These are phyloP conservation scores for Toxotes chatareus DNA, from an alignment of 2,113 vertebrate genomes.

Conservation along the genomic window DNA sequence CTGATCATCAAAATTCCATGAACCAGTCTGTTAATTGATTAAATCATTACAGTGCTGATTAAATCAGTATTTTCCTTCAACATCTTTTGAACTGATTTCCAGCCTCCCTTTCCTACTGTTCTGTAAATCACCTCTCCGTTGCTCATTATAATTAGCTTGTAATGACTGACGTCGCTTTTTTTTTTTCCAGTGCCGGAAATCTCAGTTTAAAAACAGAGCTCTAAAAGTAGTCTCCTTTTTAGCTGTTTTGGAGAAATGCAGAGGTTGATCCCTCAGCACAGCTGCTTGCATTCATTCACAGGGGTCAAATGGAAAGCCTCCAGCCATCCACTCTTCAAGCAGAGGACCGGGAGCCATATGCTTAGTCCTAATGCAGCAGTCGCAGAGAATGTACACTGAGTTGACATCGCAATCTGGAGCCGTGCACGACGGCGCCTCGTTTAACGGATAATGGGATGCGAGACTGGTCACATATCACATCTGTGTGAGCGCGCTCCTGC, in stretches of 20 bases:
- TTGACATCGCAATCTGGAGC: slow-evolving; percentile 65
- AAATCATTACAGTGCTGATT: not conserved
- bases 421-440: slow-evolving; percentile 1
- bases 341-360: slow-evolving; percentile 40
- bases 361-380: slow-evolving; percentile 38
- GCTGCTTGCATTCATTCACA: slow-evolving; percentile 31
- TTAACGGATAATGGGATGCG: slow-evolving; percentile 63
- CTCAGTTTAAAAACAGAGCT: not conserved
- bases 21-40: not conserved
- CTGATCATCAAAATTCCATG: not conserved
- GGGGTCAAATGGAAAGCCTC: slow-evolving; percentile 44
- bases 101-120: not conserved
- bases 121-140: not conserved
- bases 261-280: slow-evolving; percentile 7
- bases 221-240: not conserved
- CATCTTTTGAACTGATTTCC: not conserved
- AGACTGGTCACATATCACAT: slow-evolving; percentile 67
- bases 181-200: not conserved
- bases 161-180: not conserved
- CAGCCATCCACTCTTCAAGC: not conserved
- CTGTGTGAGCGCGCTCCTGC: slow-evolving; percentile 52
- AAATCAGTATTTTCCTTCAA: not conserved
- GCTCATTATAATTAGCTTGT: slow-evolving; percentile 9
- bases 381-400: slow-evolving; percentile 15
- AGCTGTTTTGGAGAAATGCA: not conserved